These are phyloP conservation scores for Acanthopleura granulata DNA, from an alignment of 2,888 invertebrate genomes.

Conservation along the genomic window DNA sequence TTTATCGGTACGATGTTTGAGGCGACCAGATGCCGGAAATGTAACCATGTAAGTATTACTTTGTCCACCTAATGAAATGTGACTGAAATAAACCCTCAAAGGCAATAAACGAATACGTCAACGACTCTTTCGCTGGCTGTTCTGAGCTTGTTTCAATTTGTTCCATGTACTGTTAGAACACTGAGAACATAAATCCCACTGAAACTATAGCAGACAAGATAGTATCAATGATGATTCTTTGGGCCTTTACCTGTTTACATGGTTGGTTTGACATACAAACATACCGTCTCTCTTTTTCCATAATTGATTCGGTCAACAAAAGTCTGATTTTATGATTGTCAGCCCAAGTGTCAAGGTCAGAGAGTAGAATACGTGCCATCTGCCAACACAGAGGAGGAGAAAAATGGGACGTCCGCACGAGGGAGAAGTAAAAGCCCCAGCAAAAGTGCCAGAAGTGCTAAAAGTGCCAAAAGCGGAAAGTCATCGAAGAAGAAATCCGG, in stretches of 20 bases:
- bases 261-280: background rate
- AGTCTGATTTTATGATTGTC: conserved; percentile 21
- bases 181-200: too few species aligned
- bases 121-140: too few species aligned
- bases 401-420: conserved; percentile 34
- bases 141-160: too few species aligned
- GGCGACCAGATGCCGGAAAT: conserved; percentile 57
- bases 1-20: conserved; percentile 61
- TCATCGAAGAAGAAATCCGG: conserved; percentile 33
- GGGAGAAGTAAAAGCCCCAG: conserved; percentile 30
- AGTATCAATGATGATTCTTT: too few species aligned
- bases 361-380: conserved; percentile 58
- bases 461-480: conserved; percentile 34
- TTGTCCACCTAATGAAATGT: too few species aligned
- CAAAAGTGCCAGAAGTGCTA: conserved; percentile 31
- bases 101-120: too few species aligned
- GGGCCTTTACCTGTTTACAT: too few species aligned
- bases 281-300: background rate
- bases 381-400: conserved; percentile 39
- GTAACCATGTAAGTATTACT: conserved; percentile 54
- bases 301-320: background rate
- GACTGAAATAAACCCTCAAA: too few species aligned
- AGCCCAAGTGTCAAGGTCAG: conserved; percentile 63
- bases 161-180: too few species aligned
- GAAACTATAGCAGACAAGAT: too few species aligned